Percentiles rank a stretch among this genome's conserved stretches.
Conservation (phyloP, 2,888 invertebrate species). For the Parochlus steinenii region DNA sequence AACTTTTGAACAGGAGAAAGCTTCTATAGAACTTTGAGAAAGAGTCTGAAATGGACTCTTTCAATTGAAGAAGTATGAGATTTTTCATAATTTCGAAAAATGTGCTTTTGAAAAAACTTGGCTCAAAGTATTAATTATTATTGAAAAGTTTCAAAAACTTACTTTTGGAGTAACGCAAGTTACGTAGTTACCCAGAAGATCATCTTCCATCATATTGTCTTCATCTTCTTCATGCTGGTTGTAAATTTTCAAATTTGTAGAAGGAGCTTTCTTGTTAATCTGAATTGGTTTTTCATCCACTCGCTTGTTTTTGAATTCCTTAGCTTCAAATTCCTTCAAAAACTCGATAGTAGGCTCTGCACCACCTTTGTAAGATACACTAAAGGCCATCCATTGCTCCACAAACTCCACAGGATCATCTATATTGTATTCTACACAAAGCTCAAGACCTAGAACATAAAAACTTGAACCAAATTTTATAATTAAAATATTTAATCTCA, state of each 20-base stretch:
- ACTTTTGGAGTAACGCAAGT: slow-evolving; percentile 24
- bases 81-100: too few species aligned
- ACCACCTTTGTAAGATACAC: slow-evolving; percentile 44
- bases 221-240: slow-evolving; percentile 13
- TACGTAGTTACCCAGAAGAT: slow-evolving; percentile 20
- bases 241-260: slow-evolving; percentile 23
- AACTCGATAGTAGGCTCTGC: slow-evolving; percentile 41
- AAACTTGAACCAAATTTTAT: slow-evolving; percentile 12
- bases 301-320: slow-evolving; percentile 34
- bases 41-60: too few species aligned
- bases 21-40: too few species aligned
- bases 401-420: slow-evolving; percentile 51
- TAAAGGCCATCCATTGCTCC: slow-evolving; percentile 65
- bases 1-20: too few species aligned
- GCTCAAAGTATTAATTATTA: too few species aligned
- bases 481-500: slow-evolving; percentile 1
- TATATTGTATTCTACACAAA: slow-evolving; percentile 45
- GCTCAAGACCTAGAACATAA: slow-evolving; percentile 35
- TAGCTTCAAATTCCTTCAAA: slow-evolving; percentile 44
- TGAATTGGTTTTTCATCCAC: slow-evolving; percentile 29
- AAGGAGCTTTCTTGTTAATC: slow-evolving; percentile 15
- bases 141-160: slow-evolving; percentile 18
- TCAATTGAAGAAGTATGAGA: too few species aligned
- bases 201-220: slow-evolving; percentile 19
- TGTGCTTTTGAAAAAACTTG: too few species aligned